A percentile compares a stretch with the other conserved stretches of the same genome.
Evolutionary conservation across 2,797 vertebrate genomes (phyloP).

Genomic region (Eulemur coronatus): DNA sequence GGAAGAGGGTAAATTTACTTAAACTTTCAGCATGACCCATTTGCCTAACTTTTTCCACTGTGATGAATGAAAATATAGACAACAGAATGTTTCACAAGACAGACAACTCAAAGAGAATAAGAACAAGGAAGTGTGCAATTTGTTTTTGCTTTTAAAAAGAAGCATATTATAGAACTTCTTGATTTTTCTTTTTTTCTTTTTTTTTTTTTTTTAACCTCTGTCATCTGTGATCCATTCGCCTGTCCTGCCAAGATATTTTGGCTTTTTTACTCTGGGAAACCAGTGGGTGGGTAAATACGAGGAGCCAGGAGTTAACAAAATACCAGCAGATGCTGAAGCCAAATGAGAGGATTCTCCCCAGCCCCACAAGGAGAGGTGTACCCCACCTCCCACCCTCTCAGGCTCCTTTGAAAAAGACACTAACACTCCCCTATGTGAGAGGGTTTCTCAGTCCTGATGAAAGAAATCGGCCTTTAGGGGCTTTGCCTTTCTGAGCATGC

Average conservation of each 20-base stretch:
- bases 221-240: constrained; percentile 75
- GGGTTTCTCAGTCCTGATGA: not conserved
- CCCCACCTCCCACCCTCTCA: not conserved
- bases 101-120: constrained; percentile 28
- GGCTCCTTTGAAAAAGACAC: not conserved
- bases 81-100: constrained; percentile 57
- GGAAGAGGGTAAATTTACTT: constrained; percentile 48
- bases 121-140: constrained; percentile 35
- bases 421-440: not conserved
- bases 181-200: not conserved
- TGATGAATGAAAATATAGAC: constrained; percentile 52
- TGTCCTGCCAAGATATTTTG: constrained; percentile 72
- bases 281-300: constrained; percentile 74
- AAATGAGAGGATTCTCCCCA: constrained; percentile 16
- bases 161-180: constrained; percentile 39
- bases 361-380: not conserved
- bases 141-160: constrained; percentile 56
- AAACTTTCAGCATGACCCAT: constrained; percentile 57
- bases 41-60: constrained; percentile 61
- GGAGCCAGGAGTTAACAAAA: constrained; percentile 70
- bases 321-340: constrained; percentile 63
- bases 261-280: constrained; percentile 77
- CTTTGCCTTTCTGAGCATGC: not conserved
- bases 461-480: not conserved
- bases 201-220: constrained; percentile 53